A percentile compares a stretch with the other conserved stretches of the same genome.
These are phyloP conservation scores for Leptosomus discolor DNA, from an alignment of 2,113 vertebrate species.

Conservation along the genomic window DNA sequence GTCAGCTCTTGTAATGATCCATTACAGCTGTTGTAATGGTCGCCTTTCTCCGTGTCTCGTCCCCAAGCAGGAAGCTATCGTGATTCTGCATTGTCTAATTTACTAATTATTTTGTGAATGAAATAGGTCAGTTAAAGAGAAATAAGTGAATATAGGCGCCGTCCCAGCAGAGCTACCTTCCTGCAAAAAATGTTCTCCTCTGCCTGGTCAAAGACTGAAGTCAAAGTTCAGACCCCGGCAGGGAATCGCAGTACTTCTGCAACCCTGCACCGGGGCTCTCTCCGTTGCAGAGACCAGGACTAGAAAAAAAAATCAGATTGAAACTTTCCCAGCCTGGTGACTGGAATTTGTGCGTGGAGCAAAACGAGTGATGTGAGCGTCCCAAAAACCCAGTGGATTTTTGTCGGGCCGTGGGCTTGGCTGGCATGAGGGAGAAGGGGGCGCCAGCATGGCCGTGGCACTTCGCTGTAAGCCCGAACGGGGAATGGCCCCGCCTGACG, in stretches of 20 bases:
- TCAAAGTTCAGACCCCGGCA: neutral
- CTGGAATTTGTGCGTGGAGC: neutral
- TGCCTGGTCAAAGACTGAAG: neutral
- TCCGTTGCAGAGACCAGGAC: neutral
- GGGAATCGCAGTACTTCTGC: neutral
- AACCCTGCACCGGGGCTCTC: no score
- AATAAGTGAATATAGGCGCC: neutral
- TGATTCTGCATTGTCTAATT: neutral
- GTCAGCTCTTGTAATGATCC: neutral
- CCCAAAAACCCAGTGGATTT: accelerated
- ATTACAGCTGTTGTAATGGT: neutral
- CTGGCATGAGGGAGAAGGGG: neutral
- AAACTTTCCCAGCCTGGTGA: neutral
- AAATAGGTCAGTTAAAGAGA: neutral
- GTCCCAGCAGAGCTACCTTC: neutral
- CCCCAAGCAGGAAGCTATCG: neutral
- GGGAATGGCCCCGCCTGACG: no score
- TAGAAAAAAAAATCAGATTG: neutral
- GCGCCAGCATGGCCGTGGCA: accelerated
- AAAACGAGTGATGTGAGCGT: accelerated
- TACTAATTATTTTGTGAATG: neutral
- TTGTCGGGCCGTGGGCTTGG: accelerated
- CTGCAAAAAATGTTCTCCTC: neutral
- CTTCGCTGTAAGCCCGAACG: neutral
- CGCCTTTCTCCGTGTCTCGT: neutral